Evolutionary conservation across 2,888 invertebrate species (phyloP), one percentile per base, ranked within the genome.

Genomic region (Tetragonula carbonaria): DNA sequence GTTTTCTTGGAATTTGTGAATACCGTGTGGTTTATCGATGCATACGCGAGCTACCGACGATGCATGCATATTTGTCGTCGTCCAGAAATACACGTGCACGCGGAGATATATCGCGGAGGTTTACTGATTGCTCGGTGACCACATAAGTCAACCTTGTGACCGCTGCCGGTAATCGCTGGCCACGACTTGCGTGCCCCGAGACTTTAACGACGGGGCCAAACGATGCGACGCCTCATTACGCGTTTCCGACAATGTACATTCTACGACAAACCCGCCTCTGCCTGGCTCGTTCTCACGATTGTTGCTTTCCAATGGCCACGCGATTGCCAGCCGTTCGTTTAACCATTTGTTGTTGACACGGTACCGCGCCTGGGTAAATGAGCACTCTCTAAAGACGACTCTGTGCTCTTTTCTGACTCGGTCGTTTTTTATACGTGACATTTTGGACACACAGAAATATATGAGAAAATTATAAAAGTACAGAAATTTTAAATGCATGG

Each of bases 51-150:
- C 59, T 57, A 68, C 38, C 75, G 55, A 38, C 71, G 79, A 78
- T 63, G 78, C 67, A 28, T 63, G 67, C 82, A 76, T 70, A 73
- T 78, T 76, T 65, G 72, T 85, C 63, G 65, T 65, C 79, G 74
- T 73, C 38, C 68, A 77, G 74, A 80, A 79, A 71, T 70, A 71
- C 66, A 74, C 70, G 18, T 63, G 50, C 74, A 51, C 4, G 18
- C 2, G 18, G 65, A 21, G 38, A n/a, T n/a, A n/a, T 38, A 28
- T 28, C 14, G 21, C 3, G 21, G 65, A 74, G 78, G 51, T 84
- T 90, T 84, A 86, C 90, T 90, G 91, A 91, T 92, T 91, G 88
- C 92, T 85, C 86, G 71, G 78, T 86, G 86, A 88, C 90, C 90
- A 87, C 89, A 90, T 88, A 83, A 91, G 89, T 87, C 89, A 88